phyloP scores from a whole-genome alignment of 2,888 invertebrate species.

The Synanthedon vespiformis region DNA sequence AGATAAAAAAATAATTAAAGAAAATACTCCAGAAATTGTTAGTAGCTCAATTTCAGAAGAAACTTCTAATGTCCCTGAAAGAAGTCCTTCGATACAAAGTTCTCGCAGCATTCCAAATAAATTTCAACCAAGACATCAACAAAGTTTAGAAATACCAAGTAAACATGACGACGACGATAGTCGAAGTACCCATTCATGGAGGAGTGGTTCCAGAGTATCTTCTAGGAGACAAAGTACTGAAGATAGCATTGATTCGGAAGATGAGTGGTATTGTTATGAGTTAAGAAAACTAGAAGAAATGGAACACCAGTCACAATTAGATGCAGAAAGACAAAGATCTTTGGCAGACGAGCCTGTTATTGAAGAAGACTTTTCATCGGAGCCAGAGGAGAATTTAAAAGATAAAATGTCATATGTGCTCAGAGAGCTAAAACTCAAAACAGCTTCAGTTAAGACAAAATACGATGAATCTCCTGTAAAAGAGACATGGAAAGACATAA shows the following conservation, averaged over 20 bases:
- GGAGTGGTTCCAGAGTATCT: slow-evolving; percentile 87
- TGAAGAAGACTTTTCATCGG: slow-evolving; percentile 58
- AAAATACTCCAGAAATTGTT: slow-evolving; percentile 50
- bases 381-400: slow-evolving; percentile 77
- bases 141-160: slow-evolving; percentile 84
- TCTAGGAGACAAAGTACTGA: slow-evolving; percentile 91
- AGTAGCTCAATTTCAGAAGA: slow-evolving; percentile 60
- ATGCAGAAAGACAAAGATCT: slow-evolving; percentile 73
- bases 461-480: slow-evolving; percentile 46
- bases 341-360: slow-evolving; percentile 72
- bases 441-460: slow-evolving; percentile 57
- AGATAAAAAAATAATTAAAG: slow-evolving; percentile 38
- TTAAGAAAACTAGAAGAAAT: slow-evolving; percentile 87
- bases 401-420: slow-evolving; percentile 85
- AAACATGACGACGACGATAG: slow-evolving; percentile 86
- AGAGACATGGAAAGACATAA: slow-evolving; percentile 59
- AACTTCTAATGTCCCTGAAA: slow-evolving; percentile 62
- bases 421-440: slow-evolving; percentile 79
- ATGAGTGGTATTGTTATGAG: slow-evolving; percentile 94
- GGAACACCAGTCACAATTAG: slow-evolving; percentile 79
- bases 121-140: slow-evolving; percentile 77
- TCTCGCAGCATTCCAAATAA: slow-evolving; percentile 67
- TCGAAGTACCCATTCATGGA: slow-evolving; percentile 87
- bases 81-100: slow-evolving; percentile 76
- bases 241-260: slow-evolving; percentile 93